Evolutionary conservation across 2,888 invertebrate genomes (phyloP).

Genomic region (Tupiocoris notatus): DNA sequence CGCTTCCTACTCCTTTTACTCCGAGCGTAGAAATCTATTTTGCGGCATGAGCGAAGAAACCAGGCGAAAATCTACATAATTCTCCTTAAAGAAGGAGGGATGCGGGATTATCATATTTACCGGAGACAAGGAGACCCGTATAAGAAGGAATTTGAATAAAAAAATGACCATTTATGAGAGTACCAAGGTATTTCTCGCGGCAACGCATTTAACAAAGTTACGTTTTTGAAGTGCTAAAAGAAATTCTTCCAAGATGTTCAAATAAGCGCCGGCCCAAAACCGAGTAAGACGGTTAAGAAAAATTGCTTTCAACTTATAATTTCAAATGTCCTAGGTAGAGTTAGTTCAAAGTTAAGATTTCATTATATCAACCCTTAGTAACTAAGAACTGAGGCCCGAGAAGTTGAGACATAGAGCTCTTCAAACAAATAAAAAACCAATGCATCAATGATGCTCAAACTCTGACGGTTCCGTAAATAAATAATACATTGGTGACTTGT

Average conservation of each 20-base stretch:
- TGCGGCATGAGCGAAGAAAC: constrained; percentile 33
- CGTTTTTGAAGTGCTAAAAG: not conserved
- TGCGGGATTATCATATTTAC: constrained; percentile 45
- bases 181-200: not conserved
- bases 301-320: no score
- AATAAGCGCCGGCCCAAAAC: not conserved
- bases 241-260: not conserved
- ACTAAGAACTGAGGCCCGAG: no score
- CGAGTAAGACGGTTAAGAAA: no score
- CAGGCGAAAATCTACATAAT: constrained; percentile 44
- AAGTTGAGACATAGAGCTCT: no score
- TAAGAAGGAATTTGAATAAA: constrained; percentile 38
- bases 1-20: not conserved
- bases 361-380: no score
- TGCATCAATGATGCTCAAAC: no score
- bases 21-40: constrained; percentile 32
- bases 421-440: no score
- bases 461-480: no score
- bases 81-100: constrained; percentile 25
- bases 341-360: no score
- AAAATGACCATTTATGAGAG: constrained; percentile 24
- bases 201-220: not conserved
- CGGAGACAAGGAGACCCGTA: constrained; percentile 40
- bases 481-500: no score
- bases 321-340: no score